phyloP scores from a whole-genome alignment of 2,797 vertebrate genomes.

The Anableps anableps region DNA sequence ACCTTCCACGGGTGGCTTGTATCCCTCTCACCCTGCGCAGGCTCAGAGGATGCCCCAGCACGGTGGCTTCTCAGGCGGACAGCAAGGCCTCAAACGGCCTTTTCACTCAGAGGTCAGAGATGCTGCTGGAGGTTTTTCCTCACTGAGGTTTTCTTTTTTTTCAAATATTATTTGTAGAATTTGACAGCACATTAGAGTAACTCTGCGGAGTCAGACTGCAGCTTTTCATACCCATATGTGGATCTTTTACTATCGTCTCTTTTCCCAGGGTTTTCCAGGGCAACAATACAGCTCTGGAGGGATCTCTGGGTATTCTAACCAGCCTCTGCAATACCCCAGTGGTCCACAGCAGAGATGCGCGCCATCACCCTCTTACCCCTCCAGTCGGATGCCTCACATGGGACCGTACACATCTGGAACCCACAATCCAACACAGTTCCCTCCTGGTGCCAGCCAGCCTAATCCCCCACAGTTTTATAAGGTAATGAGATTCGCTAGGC shows the following conservation, averaged over 20 bases:
- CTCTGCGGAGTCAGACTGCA: too few relatives aligned
- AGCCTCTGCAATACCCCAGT: slow-evolving; percentile 88
- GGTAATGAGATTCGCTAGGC: slow-evolving; percentile 25
- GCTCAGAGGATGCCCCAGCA: slow-evolving; percentile 90
- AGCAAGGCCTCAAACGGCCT: slow-evolving; percentile 88
- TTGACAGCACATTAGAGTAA: not conserved
- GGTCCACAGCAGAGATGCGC: slow-evolving; percentile 85
- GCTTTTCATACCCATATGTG: not conserved
- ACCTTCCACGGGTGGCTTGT: slow-evolving; percentile 79
- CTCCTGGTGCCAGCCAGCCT: slow-evolving; percentile 80
- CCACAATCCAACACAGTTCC: slow-evolving; percentile 84
- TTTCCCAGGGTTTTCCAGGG: slow-evolving; percentile 75
- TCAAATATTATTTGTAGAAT: not conserved
- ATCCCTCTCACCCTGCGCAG: slow-evolving; percentile 76
- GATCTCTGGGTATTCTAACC: slow-evolving; percentile 81
- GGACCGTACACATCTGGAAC: slow-evolving; percentile 83
- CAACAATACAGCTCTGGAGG: slow-evolving; percentile 78
- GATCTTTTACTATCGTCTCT: not conserved
- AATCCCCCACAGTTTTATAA: slow-evolving; percentile 82
- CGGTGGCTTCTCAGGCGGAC: slow-evolving; percentile 81
- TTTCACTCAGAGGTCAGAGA: slow-evolving; percentile 88
- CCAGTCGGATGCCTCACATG: slow-evolving; percentile 87
- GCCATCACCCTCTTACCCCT: slow-evolving; percentile 88
- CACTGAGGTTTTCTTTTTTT: not conserved
- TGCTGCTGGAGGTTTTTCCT: not conserved